Conservation (phyloP, 2,888 invertebrate genomes). For the Cryptocheilus praepositus region DNA sequence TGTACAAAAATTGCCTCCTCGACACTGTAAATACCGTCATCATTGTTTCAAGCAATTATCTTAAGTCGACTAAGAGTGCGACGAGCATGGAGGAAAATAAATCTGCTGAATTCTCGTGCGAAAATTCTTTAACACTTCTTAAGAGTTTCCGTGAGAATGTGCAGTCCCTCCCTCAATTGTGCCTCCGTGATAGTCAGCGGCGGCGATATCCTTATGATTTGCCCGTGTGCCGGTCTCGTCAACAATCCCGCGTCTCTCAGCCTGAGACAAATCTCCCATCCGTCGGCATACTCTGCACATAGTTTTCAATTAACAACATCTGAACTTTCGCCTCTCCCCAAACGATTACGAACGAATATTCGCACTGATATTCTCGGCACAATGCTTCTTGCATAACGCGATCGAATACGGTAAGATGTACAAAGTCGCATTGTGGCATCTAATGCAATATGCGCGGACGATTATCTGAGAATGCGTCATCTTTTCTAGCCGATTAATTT, state of each 20-base stretch:
- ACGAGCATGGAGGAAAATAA: not conserved
- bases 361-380: too few relatives aligned
- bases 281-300: conserved; percentile 78
- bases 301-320: not conserved
- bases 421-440: too few relatives aligned
- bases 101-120: too few relatives aligned
- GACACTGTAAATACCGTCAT: not conserved
- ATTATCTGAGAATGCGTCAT: too few relatives aligned
- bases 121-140: conserved; percentile 35
- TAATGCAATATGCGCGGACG: too few relatives aligned
- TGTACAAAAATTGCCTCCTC: not conserved
- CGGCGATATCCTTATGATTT: conserved; percentile 83
- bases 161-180: conserved; percentile 77
- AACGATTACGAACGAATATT: too few relatives aligned
- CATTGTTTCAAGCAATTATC: not conserved
- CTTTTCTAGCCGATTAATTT: too few relatives aligned
- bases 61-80: not conserved
- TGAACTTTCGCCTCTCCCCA: too few relatives aligned
- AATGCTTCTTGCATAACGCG: too few relatives aligned
- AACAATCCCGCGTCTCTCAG: conserved; percentile 81
- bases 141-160: conserved; percentile 76
- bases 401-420: too few relatives aligned
- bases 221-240: conserved; percentile 85
- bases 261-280: conserved; percentile 81
- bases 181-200: conserved; percentile 81